Base-by-base conservation (phyloP, 2,797 vertebrate genomes). In the Fistularia tabacaria region DNA sequence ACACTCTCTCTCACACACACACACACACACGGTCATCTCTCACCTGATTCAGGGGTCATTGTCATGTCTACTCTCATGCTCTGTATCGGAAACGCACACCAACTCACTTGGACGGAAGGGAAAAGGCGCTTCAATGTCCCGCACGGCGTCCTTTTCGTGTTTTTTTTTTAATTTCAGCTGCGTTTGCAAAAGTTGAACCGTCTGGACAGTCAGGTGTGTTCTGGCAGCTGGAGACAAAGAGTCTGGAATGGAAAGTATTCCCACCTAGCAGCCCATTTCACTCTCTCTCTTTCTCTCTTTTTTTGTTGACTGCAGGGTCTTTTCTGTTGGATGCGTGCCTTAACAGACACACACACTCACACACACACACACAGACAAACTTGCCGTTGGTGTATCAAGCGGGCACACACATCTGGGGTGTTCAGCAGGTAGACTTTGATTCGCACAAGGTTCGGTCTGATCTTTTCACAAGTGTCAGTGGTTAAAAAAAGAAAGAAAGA, bases 171-270 rank as follows among this genome's bases (percentile, higher is more conserved):
- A n/a, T n/a, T 25, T 25, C 25, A 3, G 25, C 25, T 25, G 25
- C 25, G 5, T 25, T 2, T 25, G 9, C n/a, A 42, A 14, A 25
- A 14, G 14, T 40, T 38, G n/a, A 51, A 25, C 40, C 0, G 38
- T 58, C 60, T 50, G 41, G 43, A 39, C 46, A 9, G 5, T 45
- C 47, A 41, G 49, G 46, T 73, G 49, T 51, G 63, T 41, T 67
- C 51, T 48, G 43, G 37, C 51, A 12, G 47, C 37, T 46, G 52
- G 44, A 25, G 25, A 25, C n/a, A 25, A 25, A 44, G 49, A 75
- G 64, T 71, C 59, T 56, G 72, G 72, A 73, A 73, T 80, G 74
- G 54, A 80, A 81, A 77, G 57, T 46, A 72, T 82, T 73, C 69
- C 61, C 74, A 66, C 74, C 69, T 59, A 37, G 46, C 42, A 51